phyloP scores from a whole-genome alignment of 2,797 vertebrate species.

The Chloroceryle amazona region DNA sequence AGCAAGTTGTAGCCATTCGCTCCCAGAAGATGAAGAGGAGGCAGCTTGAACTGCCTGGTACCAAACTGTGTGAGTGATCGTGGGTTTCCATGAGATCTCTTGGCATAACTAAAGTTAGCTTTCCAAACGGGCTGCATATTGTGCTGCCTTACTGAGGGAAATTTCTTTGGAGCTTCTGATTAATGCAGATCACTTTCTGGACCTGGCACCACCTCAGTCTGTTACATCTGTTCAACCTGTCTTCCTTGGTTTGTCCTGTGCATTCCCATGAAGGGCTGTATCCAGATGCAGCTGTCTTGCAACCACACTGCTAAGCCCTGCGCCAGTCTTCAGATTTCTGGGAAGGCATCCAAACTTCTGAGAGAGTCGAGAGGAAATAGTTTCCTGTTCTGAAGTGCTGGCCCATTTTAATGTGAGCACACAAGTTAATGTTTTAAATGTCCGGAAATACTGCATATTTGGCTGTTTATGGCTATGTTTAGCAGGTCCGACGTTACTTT shows the following conservation, averaged over 20 bases:
- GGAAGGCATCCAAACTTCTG: constrained; percentile 64
- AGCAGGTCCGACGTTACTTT: neutral
- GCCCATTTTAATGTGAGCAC: constrained; percentile 33
- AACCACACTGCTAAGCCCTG: constrained; percentile 21
- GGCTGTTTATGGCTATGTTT: neutral
- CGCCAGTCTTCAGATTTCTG: constrained; percentile 57
- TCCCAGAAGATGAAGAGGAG: neutral
- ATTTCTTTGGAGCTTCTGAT: constrained; percentile 1
- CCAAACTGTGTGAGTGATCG: neutral
- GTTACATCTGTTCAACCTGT: constrained; percentile 43
- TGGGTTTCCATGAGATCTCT: neutral
- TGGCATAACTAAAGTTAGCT: neutral
- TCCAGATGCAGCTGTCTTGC: constrained; percentile 65
- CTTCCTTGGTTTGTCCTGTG: neutral
- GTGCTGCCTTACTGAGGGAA: neutral
- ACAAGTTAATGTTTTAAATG: neutral
- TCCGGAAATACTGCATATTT: constrained; percentile 11
- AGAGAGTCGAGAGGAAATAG: constrained; percentile 60
- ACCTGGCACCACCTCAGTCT: constrained; percentile 18
- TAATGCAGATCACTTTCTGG: neutral
- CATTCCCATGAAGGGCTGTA: constrained; percentile 31
- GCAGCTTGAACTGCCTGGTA: neutral
- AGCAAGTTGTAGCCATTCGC: neutral
- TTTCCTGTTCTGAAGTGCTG: constrained; percentile 58
- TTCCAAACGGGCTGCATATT: neutral